Conservation (phyloP, 2,113 vertebrate species). For the Aythya baeri region DNA sequence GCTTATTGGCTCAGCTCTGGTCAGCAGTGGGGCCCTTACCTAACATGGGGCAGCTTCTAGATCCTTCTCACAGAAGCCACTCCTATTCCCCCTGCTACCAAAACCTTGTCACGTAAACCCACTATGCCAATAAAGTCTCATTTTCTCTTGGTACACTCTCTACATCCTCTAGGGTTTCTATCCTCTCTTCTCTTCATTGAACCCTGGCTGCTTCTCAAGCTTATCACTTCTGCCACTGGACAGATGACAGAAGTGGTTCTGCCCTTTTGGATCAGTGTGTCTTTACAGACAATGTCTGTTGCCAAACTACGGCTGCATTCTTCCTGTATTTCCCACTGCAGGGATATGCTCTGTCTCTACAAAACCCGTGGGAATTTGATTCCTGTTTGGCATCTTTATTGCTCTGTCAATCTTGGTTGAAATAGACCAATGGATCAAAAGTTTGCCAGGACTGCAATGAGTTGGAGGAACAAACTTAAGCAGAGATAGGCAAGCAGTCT, state of each 20-base stretch:
- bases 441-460: background rate
- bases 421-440: background rate
- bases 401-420: background rate
- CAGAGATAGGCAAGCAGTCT: background rate
- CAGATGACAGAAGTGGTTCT: background rate
- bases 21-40: too few species aligned
- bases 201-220: background rate
- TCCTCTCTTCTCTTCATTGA: background rate
- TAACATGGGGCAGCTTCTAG: too few species aligned
- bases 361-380: background rate
- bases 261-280: background rate
- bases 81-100: too few species aligned
- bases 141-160: background rate
- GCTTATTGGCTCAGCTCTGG: too few species aligned
- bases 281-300: background rate
- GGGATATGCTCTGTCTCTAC: background rate
- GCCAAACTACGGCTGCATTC: background rate
- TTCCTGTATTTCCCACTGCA: background rate
- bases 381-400: background rate
- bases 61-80: too few species aligned
- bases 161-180: background rate
- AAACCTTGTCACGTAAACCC: too few species aligned
- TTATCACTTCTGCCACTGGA: background rate
- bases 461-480: background rate
- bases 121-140: background rate